These are phyloP conservation scores for Drosophila subpulchrella DNA, from an alignment of 1,140 invertebrate species.

Conservation along the genomic window DNA sequence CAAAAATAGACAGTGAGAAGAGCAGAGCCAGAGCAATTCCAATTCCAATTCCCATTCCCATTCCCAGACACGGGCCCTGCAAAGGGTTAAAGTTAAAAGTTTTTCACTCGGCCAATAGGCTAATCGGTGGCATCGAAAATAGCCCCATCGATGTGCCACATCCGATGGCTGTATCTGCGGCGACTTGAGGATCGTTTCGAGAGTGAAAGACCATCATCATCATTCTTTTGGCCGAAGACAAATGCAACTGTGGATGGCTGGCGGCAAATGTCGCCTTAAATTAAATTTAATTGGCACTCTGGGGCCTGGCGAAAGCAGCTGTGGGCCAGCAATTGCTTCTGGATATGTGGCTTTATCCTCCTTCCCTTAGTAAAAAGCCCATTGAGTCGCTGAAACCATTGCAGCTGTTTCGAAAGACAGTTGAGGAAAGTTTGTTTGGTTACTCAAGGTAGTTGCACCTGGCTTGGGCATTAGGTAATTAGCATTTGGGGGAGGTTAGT, in stretches of 20 bases:
- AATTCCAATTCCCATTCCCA: slow-evolving; percentile 13
- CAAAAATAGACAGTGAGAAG: slow-evolving; percentile 67
- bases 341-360: background rate
- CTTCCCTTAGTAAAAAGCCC: slow-evolving; percentile 1
- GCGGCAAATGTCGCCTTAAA: slow-evolving; percentile 51
- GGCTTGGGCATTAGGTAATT: slow-evolving; percentile 1
- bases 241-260: slow-evolving; percentile 22
- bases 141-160: slow-evolving; percentile 24
- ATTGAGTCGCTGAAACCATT: background rate
- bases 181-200: slow-evolving; percentile 5
- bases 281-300: slow-evolving; percentile 58
- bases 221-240: slow-evolving; percentile 18
- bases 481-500: slow-evolving; percentile 28
- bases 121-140: slow-evolving; percentile 58
- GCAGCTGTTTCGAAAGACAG: slow-evolving; percentile 17
- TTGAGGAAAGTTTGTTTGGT: slow-evolving; percentile 10
- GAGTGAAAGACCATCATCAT: slow-evolving; percentile 7
- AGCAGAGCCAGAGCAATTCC: slow-evolving; percentile 21
- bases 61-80: slow-evolving; percentile 33
- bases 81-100: slow-evolving; percentile 61
- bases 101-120: slow-evolving; percentile 48
- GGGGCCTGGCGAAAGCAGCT: slow-evolving; percentile 50
- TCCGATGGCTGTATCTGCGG: slow-evolving; percentile 16
- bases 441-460: slow-evolving; percentile 13
- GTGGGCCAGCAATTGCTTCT: slow-evolving; percentile 43